Base-by-base conservation (phyloP, 2,113 vertebrate genomes). In the Pao palembangensis region DNA sequence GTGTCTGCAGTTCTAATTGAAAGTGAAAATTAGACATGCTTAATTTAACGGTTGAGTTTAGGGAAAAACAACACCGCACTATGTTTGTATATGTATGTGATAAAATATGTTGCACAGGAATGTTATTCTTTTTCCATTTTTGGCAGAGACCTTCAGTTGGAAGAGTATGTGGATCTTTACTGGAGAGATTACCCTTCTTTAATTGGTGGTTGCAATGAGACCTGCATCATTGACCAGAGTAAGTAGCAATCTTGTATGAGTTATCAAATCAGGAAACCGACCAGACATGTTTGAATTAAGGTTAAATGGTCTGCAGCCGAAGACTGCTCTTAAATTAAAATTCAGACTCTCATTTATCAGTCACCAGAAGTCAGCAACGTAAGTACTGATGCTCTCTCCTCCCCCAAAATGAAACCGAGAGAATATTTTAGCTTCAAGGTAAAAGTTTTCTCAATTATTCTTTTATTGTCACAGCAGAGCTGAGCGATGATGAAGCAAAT, bases 171-270 rank as follows among this genome's bases (percentile, higher is more conserved):
- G 67, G 95, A 98, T 88, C 93, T 94, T 64, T 98, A 99, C 91
- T 99, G 93, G 88, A 92, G 95, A 87, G 95, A 98, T 80, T 95
- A 94, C 77, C 95, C 97, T 69, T 88, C 91, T 21, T 89, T 97
- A 78, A 93, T 96, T 21, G 94, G 89, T 84, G 88, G 88, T 57
- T 91, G 92, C 78, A 91, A 79, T 42, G 94, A 97, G 63, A 88
- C 88, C 17, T 96, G 93, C 61, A 31, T 90, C 58, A 89, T 96
- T 58, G 95, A 96, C 78, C 93, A 92, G 79, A 90, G 96, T 98
- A 89, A 89, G 92, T 54, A 18, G 61, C 51, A 14, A 44, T 55
- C 58, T 60, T 25, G 21, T 70, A 55, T 47, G 75, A 47, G 1
- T 38, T 31, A 64, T 69, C 51, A 41, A 67, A 61, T 41, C 73